Evolutionary conservation across 2,888 invertebrate genomes (phyloP).

Genomic region (Glaucopsyche alexis): DNA sequence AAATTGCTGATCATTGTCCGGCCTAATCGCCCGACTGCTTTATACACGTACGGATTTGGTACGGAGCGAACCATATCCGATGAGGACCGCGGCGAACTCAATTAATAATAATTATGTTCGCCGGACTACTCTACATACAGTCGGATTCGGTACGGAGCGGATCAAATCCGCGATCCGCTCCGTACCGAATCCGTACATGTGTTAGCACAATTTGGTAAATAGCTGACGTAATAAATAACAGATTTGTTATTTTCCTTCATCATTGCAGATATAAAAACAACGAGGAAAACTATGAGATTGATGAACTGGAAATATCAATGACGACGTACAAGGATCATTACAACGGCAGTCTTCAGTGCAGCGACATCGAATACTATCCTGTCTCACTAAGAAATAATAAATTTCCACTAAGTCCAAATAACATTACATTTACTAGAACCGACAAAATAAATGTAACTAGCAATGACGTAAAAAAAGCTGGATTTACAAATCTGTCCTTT

Average conservation of each 20-base stretch:
- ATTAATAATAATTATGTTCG: too few species aligned
- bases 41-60: too few species aligned
- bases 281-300: conserved; percentile 59
- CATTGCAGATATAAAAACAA: conserved; percentile 67
- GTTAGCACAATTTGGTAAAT: too few species aligned
- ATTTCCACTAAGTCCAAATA: conserved; percentile 63
- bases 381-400: conserved; percentile 70
- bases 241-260: not conserved
- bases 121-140: too few species aligned
- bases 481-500: conserved; percentile 46
- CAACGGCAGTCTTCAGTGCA: conserved; percentile 57
- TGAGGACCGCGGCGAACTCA: too few species aligned
- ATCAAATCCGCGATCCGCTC: too few species aligned
- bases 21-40: too few species aligned
- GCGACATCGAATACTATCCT: conserved; percentile 72
- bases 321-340: conserved; percentile 55
- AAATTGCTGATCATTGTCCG: too few species aligned
- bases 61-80: too few species aligned
- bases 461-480: not conserved
- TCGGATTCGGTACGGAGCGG: too few species aligned
- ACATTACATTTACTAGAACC: conserved; percentile 47
- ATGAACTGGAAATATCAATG: conserved; percentile 69
- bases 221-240: not conserved
- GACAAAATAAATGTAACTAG: conserved; percentile 30
- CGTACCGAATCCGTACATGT: too few species aligned